Evolutionary conservation across 1,140 invertebrate species (phyloP).

Genomic region (Drosophila subpulchrella): DNA sequence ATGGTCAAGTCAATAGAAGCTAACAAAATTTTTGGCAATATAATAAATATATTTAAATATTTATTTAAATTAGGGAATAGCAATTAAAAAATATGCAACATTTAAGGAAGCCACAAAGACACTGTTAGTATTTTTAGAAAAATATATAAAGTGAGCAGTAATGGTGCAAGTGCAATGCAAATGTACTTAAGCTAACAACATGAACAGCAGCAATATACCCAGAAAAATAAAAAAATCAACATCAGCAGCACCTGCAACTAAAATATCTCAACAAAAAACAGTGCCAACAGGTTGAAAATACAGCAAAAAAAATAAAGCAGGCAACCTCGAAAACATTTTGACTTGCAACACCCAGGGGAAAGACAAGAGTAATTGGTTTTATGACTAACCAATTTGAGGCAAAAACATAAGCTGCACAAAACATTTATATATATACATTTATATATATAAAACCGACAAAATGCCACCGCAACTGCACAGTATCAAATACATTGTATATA

Average conservation of each 20-base stretch:
- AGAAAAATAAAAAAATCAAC: no score
- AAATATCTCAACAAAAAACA: neutral
- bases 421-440: neutral
- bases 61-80: no score
- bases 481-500: neutral
- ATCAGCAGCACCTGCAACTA: neutral
- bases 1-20: no score
- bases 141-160: no score
- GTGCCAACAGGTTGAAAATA: neutral
- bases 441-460: slow-evolving; percentile 4
- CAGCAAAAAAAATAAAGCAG: no score
- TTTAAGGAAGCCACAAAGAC: no score
- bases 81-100: no score
- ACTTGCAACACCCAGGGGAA: slow-evolving; percentile 4
- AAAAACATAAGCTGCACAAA: slow-evolving; percentile 17
- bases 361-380: slow-evolving; percentile 5
- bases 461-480: slow-evolving; percentile 4
- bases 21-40: no score
- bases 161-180: no score
- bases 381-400: slow-evolving; percentile 6
- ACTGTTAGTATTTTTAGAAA: no score
- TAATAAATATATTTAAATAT: no score
- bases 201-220: no score
- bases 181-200: neutral
- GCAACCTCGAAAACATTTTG: neutral